Conservation (phyloP, 2,113 vertebrate species). For the Lycaon pictus region DNA sequence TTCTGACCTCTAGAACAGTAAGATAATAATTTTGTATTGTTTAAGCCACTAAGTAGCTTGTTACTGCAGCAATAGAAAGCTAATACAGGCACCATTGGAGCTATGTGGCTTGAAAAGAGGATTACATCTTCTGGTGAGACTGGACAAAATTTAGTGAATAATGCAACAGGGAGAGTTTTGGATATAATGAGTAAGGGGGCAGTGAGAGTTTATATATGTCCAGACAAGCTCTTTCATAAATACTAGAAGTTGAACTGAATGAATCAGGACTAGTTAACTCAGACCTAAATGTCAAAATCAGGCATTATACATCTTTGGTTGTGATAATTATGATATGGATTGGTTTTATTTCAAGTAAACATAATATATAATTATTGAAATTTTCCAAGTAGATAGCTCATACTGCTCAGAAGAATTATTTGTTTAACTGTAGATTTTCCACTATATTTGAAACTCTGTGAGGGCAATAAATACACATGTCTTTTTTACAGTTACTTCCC, state of each 20-base stretch:
- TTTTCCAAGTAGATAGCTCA: background rate
- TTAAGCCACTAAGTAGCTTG: background rate
- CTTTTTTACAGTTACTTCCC: background rate
- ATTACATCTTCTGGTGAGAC: background rate
- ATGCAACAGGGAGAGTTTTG: background rate
- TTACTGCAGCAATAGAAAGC: background rate
- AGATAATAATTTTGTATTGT: background rate
- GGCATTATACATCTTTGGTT: background rate
- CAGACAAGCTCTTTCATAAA: background rate
- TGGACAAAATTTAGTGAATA: background rate
- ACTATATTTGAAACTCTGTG: background rate
- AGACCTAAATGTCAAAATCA: background rate
- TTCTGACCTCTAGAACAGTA: background rate
- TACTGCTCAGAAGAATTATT: background rate
- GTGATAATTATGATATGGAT: background rate
- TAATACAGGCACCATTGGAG: background rate
- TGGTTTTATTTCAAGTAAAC: background rate
- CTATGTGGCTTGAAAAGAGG: background rate
- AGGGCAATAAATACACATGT: background rate
- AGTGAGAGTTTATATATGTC: background rate
- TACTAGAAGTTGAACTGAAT: background rate
- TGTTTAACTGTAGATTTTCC: background rate
- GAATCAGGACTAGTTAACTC: slow-evolving; percentile 23
- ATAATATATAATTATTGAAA: background rate
- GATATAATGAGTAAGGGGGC: background rate